Percentiles rank a stretch among this genome's conserved stretches.
Conservation (phyloP, 2,113 vertebrate species). For the Acrocephalus arundinaceus region DNA sequence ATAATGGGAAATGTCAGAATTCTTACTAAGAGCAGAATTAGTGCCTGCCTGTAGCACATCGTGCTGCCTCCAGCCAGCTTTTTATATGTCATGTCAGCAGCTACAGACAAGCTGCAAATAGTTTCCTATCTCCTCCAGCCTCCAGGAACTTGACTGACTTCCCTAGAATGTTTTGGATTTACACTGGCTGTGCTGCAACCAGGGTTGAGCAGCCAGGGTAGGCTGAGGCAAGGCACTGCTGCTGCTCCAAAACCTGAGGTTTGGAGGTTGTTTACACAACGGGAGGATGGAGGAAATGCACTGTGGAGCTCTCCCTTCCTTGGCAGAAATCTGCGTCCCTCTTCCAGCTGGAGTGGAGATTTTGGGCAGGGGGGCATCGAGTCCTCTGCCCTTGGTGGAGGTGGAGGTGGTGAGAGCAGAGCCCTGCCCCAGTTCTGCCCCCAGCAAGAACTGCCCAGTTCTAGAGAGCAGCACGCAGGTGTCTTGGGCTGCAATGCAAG, state of each 20-base stretch:
- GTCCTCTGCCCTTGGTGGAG: neutral
- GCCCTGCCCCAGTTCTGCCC: neutral
- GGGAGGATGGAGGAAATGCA: neutral
- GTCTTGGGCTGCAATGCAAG: too few relatives aligned
- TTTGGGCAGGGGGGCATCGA: accelerated
- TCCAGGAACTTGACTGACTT: neutral
- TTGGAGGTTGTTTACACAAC: neutral
- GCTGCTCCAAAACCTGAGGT: neutral
- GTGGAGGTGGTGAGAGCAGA: neutral
- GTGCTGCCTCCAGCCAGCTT: neutral
- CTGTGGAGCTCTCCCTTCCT: neutral
- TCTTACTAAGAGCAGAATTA: neutral
- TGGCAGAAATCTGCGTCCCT: neutral
- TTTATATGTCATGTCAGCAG: neutral
- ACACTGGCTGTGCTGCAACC: neutral
- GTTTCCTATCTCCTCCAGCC: neutral
- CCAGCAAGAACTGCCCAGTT: neutral
- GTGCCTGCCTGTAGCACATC: neutral
- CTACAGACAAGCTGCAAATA: neutral
- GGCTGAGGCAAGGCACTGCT: neutral
- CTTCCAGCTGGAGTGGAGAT: neutral
- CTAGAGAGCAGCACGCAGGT: neutral
- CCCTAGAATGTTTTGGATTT: neutral
- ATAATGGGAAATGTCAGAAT: neutral
- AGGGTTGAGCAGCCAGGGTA: neutral